Percentiles rank a stretch among this genome's conserved stretches.
Conservation (phyloP, 2,797 vertebrate species). For the Spinibarbus caldwelli region DNA sequence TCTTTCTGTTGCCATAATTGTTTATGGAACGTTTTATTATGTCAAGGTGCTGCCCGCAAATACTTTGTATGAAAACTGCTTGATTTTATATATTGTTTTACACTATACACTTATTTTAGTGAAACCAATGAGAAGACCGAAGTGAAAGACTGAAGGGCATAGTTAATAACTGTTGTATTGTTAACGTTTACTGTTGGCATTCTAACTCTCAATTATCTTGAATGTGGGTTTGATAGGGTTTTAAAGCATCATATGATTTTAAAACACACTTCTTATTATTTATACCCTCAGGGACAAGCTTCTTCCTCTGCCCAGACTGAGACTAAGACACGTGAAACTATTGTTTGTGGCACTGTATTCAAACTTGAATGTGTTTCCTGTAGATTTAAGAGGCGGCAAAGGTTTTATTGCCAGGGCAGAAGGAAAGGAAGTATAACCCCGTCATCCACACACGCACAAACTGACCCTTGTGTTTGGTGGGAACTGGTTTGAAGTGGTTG, state of each 20-base stretch:
- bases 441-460: too few relatives aligned
- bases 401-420: constrained; percentile 48
- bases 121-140: constrained; percentile 34
- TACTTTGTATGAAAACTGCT: not conserved
- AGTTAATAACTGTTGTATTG: not conserved
- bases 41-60: too few relatives aligned
- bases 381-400: constrained; percentile 41
- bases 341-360: constrained; percentile 45
- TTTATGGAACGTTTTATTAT: not conserved
- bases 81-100: constrained; percentile 13
- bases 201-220: not conserved
- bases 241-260: not conserved
- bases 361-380: constrained; percentile 58
- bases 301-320: not conserved
- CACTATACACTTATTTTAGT: constrained; percentile 8
- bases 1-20: not conserved
- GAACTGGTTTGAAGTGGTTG: not conserved
- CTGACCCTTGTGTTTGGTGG: not conserved
- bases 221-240: not conserved
- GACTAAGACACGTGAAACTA: not conserved
- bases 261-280: not conserved
- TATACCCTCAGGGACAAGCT: not conserved
- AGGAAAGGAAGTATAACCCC: too few relatives aligned
- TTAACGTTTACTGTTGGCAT: not conserved
- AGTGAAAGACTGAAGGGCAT: not conserved